These are phyloP conservation scores for Diaperis boleti DNA, from an alignment of 2,888 invertebrate species.

Conservation along the genomic window DNA sequence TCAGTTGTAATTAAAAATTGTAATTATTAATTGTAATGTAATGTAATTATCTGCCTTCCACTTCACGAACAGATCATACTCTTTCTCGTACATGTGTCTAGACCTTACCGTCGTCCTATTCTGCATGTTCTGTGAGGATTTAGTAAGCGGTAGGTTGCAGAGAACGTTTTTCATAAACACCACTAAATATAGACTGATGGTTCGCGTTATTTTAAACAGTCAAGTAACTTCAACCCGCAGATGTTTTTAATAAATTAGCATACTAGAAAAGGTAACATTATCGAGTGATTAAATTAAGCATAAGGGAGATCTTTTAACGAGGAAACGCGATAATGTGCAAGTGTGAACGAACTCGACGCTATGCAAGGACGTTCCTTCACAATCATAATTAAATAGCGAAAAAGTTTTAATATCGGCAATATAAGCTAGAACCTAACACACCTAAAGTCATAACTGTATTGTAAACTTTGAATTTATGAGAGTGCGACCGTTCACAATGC, in stretches of 20 bases:
- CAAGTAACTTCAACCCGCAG: constrained; percentile 18
- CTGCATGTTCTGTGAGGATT: constrained; percentile 21
- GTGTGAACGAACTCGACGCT: constrained; percentile 39
- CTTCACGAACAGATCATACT: too few relatives aligned
- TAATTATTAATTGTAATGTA: too few relatives aligned
- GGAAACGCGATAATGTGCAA: constrained; percentile 24
- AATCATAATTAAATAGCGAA: constrained; percentile 37
- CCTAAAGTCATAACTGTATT: constrained; percentile 23
- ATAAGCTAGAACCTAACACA: constrained; percentile 14
- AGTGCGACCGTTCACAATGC: constrained; percentile 1
- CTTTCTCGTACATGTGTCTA: too few relatives aligned
- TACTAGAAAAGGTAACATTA: constrained; percentile 10
- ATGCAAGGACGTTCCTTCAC: constrained; percentile 38
- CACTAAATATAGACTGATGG: constrained; percentile 27
- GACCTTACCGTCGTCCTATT: too few relatives aligned
- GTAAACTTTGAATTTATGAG: constrained; percentile 13
- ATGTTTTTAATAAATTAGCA: constrained; percentile 28
- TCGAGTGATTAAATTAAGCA: constrained; percentile 8
- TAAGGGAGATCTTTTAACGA: constrained; percentile 25
- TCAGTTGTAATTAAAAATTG: too few relatives aligned
- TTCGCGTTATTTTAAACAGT: constrained; percentile 1
- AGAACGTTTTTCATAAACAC: constrained; percentile 33
- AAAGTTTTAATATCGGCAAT: constrained; percentile 26
- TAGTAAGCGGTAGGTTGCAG: constrained; percentile 20
- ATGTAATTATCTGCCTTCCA: too few relatives aligned